A percentile compares a stretch with the other conserved stretches of the same genome.
phyloP scores from a whole-genome alignment of 2,113 vertebrate genomes.

The Ageneiosus marmoratus region DNA sequence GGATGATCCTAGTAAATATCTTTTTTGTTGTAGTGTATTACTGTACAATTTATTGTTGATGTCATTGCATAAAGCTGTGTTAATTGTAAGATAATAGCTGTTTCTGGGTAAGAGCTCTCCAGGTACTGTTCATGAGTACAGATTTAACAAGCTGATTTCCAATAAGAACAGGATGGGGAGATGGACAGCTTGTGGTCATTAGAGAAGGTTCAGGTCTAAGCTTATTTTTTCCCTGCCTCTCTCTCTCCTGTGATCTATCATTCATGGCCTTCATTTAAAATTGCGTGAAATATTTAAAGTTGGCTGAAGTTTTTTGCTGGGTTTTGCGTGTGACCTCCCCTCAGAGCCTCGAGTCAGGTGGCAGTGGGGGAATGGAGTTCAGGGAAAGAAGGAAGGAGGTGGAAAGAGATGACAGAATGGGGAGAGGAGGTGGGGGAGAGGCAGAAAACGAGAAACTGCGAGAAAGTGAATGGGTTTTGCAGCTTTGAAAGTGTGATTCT shows the following conservation, averaged over 20 bases:
- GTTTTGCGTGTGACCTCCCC: slow-evolving; percentile 67
- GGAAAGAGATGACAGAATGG: slow-evolving; percentile 11
- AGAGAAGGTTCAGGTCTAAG: slow-evolving; percentile 64
- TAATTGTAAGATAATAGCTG: not conserved
- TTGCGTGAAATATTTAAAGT: slow-evolving; percentile 80
- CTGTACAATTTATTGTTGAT: not conserved
- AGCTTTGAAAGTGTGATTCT: slow-evolving; percentile 27
- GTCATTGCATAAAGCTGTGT: slow-evolving; percentile 1
- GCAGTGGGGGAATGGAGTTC: slow-evolving; percentile 26
- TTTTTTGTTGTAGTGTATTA: not conserved
- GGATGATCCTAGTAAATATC: not conserved
- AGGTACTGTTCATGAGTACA: slow-evolving; percentile 13
- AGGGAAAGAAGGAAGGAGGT: slow-evolving; percentile 29
- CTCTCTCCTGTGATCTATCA: slow-evolving; percentile 74
- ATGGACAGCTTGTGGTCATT: slow-evolving; percentile 73
- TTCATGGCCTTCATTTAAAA: slow-evolving; percentile 79
- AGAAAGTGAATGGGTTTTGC: not conserved
- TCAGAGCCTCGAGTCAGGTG: slow-evolving; percentile 62
- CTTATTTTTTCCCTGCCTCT: slow-evolving; percentile 40
- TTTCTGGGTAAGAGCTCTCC: slow-evolving; percentile 10
- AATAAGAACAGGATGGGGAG: slow-evolving; percentile 58
- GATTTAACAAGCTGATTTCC: slow-evolving; percentile 51
- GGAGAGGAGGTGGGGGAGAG: slow-evolving; percentile 27
- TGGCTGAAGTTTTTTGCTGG: slow-evolving; percentile 68
- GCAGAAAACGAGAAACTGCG: not conserved